phyloP scores from a whole-genome alignment of 2,113 vertebrate species.

The Thamnaconus septentrionalis region DNA sequence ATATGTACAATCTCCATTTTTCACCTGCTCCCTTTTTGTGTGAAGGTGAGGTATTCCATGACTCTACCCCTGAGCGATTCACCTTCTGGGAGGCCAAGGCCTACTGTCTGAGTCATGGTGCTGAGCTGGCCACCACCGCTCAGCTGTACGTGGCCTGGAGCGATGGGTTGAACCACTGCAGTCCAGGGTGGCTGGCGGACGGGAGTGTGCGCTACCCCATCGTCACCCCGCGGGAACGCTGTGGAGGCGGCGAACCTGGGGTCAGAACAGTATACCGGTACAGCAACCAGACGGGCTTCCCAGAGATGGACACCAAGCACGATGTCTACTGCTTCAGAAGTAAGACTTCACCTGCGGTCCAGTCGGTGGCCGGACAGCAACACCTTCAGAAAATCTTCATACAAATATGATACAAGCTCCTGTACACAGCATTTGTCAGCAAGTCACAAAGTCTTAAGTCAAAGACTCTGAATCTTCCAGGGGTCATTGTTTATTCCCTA shows the following conservation, averaged over 20 bases:
- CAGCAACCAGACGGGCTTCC: conserved; percentile 93
- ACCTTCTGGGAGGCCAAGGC: conserved; percentile 82
- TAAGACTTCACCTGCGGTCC: conserved; percentile 52
- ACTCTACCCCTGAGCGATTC: conserved; percentile 74
- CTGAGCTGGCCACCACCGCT: conserved; percentile 81
- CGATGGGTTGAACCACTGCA: conserved; percentile 87
- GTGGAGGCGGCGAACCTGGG: conserved; percentile 84
- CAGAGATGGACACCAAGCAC: conserved; percentile 78
- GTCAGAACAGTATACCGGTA: conserved; percentile 90
- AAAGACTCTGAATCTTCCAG: no score
- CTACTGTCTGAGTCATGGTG: conserved; percentile 77
- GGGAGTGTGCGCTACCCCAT: conserved; percentile 94
- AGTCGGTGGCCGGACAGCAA: no score
- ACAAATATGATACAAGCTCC: no score
- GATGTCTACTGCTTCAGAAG: conserved; percentile 92
- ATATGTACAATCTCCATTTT: not conserved
- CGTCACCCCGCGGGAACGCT: conserved; percentile 84
- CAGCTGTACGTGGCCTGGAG: conserved; percentile 92
- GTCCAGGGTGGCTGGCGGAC: conserved; percentile 90
- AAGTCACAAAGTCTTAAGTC: no score
- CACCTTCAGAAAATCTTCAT: no score
- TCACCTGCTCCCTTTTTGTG: conserved; percentile 22
- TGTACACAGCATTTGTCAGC: no score
- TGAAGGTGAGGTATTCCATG: conserved; percentile 86
- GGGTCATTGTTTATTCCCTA: not conserved